Conservation (phyloP, 1,140 invertebrate species). For the Lutraria rhynchaena region DNA sequence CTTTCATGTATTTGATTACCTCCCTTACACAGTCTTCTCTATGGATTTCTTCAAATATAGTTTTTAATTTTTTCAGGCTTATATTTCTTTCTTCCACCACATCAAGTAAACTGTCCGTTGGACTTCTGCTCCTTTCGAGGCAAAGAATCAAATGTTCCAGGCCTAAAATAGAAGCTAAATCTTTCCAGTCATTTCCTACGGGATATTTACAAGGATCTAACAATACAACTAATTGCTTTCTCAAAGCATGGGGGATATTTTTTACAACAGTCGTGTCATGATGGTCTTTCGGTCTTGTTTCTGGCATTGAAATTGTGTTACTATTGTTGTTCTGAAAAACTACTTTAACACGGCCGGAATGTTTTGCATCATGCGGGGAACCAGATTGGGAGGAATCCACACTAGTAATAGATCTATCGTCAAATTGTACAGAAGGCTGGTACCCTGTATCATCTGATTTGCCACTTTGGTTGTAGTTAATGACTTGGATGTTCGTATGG, state of each 20-base stretch:
- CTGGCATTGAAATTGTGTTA: too few species aligned
- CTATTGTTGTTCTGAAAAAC: not conserved
- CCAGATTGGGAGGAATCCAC: too few species aligned
- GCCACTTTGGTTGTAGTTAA: not conserved
- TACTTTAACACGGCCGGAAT: not conserved
- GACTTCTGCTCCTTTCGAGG: conserved; percentile 16
- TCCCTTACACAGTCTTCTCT: conserved; percentile 19
- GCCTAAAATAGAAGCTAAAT: conserved; percentile 38
- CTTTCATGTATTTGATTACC: not conserved
- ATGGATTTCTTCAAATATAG: conserved; percentile 2
- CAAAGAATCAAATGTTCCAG: conserved; percentile 43
- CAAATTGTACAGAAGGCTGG: too few species aligned
- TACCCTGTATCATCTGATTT: too few species aligned
- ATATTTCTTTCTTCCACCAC: conserved; percentile 40
- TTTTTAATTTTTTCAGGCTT: conserved; percentile 12
- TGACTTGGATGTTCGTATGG: conserved; percentile 43
- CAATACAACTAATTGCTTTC: conserved; percentile 7
- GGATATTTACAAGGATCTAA: conserved; percentile 50
- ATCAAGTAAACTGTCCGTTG: conserved; percentile 35
- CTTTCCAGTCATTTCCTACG: conserved; percentile 58
- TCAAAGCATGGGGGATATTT: conserved; percentile 1
- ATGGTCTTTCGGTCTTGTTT: not conserved
- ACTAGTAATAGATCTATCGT: too few species aligned
- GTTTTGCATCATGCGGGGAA: too few species aligned
- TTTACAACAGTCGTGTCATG: not conserved